phyloP scores from a whole-genome alignment of 2,113 vertebrate species.

The Phycodurus eques region DNA sequence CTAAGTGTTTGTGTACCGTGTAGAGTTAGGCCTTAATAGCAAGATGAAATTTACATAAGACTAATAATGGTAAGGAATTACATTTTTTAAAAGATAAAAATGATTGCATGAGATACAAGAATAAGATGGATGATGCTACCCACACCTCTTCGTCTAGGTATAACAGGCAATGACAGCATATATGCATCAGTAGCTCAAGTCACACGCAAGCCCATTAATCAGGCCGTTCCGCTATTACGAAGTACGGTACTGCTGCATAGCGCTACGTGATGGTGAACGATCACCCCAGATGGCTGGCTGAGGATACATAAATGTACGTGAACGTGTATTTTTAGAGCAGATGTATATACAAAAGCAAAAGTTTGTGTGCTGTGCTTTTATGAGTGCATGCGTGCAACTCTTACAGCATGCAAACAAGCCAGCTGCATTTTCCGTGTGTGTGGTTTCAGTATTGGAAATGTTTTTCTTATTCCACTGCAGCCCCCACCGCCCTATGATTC shows the following conservation, averaged over 20 bases:
- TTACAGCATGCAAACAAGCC: background rate
- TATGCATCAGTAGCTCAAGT: slow-evolving; percentile 10
- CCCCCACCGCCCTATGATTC: slow-evolving; percentile 38
- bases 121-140: slow-evolving; percentile 12
- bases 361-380: slow-evolving; percentile 1
- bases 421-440: background rate
- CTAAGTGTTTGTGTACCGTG: background rate
- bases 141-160: slow-evolving; percentile 25
- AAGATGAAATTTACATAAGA: background rate
- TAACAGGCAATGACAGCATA: slow-evolving; percentile 23
- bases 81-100: too few species aligned
- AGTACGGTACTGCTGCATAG: slow-evolving; percentile 5
- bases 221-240: slow-evolving; percentile 27
- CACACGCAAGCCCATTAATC: slow-evolving; percentile 35
- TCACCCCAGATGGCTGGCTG: background rate
- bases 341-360: background rate
- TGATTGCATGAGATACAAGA: background rate
- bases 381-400: slow-evolving; percentile 31
- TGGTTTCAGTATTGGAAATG: slow-evolving; percentile 34
- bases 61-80: background rate
- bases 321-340: slow-evolving; percentile 1
- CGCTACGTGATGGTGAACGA: slow-evolving; percentile 17
- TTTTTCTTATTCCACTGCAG: slow-evolving; percentile 45
- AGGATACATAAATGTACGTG: background rate
- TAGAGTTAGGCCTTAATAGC: background rate